A percentile compares a stretch with the other conserved stretches of the same genome.
Evolutionary conservation across 2,113 vertebrate genomes (phyloP).

Genomic region (Cochlearius cochlearius): DNA sequence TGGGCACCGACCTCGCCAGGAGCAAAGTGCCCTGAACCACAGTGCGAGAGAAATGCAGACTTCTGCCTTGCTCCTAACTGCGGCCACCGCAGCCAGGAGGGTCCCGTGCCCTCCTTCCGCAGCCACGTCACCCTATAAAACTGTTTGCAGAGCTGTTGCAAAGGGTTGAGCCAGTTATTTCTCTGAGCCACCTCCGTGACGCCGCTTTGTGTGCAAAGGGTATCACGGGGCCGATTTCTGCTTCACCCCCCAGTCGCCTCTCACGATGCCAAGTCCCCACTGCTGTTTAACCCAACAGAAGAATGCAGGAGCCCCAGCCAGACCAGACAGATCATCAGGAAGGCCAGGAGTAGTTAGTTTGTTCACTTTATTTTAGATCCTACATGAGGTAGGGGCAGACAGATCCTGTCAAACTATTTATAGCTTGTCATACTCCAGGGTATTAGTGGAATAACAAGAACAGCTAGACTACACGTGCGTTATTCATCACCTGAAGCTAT

Average conservation of each 20-base stretch:
- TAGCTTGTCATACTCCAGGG: background rate
- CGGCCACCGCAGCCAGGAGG: background rate
- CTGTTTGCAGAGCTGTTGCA: background rate
- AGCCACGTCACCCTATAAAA: background rate
- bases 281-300: background rate
- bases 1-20: rapidly evolving
- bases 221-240: rapidly evolving
- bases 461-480: background rate
- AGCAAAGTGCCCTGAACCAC: background rate
- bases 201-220: background rate
- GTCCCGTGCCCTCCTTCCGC: rapidly evolving
- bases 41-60: background rate
- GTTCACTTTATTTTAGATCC: background rate
- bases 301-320: background rate
- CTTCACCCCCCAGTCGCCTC: background rate
- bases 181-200: background rate
- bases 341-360: background rate
- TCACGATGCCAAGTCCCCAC: rapidly evolving
- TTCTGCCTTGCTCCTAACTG: background rate
- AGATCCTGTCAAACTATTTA: background rate
- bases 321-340: background rate
- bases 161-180: background rate
- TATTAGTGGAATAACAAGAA: background rate
- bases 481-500: background rate
- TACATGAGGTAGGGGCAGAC: background rate